phyloP scores from a whole-genome alignment of 2,113 vertebrate species.

The Daboia siamensis region DNA sequence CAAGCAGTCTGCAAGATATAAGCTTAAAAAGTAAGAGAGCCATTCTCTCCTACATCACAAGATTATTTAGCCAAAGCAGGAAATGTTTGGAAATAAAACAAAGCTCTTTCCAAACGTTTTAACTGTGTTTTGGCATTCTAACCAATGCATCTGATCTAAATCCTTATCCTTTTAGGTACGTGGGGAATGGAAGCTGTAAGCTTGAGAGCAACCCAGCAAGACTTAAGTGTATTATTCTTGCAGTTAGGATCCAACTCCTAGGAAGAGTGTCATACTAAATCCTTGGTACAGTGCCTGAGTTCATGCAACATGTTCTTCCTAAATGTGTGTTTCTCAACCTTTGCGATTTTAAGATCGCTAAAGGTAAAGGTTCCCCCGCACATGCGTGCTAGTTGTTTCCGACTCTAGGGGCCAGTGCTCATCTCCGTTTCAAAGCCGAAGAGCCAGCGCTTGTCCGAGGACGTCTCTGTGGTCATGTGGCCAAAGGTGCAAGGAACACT shows the following conservation, averaged over 20 bases:
- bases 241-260: no score
- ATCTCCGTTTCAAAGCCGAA: no score
- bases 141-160: no score
- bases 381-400: no score
- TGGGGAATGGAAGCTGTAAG: not conserved
- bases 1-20: constrained; percentile 40
- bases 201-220: not conserved
- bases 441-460: no score
- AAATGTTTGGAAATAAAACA: not conserved
- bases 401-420: no score
- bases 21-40: constrained; percentile 30
- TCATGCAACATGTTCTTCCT: not conserved
- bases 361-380: no score
- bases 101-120: not conserved
- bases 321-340: not conserved
- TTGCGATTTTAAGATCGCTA: no score
- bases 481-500: no score
- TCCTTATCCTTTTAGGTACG: not conserved
- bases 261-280: not conserved
- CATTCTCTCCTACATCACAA: constrained; percentile 4
- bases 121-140: not conserved
- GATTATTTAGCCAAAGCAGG: not conserved
- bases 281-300: not conserved
- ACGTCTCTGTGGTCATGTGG: no score
- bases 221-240: not conserved